Evolutionary conservation across 2,797 vertebrate species (phyloP).

Genomic region (Buphagus erythrorhynchus): DNA sequence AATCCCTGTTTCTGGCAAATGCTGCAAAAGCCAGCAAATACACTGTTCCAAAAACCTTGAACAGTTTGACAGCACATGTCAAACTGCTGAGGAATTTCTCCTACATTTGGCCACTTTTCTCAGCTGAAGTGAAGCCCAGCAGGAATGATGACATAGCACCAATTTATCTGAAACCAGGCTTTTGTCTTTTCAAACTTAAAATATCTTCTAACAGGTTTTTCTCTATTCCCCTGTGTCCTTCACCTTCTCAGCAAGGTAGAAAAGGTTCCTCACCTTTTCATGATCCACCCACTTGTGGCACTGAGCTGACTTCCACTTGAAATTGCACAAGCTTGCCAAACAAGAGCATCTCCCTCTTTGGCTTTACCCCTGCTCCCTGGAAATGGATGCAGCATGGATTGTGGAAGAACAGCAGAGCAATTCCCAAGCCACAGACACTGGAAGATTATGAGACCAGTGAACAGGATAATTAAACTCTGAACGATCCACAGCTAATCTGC

Average conservation of each 20-base stretch:
- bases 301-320: neutral
- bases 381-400: neutral
- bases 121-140: neutral
- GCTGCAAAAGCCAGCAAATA: neutral
- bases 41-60: neutral
- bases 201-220: neutral
- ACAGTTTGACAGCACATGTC: rapidly evolving
- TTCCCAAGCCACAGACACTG: neutral
- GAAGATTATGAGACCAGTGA: constrained; percentile 4
- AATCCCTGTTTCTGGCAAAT: neutral
- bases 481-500: neutral
- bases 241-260: neutral
- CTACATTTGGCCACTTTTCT: neutral
- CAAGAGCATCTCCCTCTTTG: too few relatives aligned
- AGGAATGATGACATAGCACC: neutral
- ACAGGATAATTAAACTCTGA: constrained; percentile 20
- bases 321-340: neutral
- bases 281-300: neutral
- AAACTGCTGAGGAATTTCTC: neutral
- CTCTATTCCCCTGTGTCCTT: neutral
- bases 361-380: neutral
- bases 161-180: neutral
- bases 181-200: neutral
- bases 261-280: too few relatives aligned
- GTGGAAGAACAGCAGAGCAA: neutral